These are phyloP conservation scores for Sebastes hubbsi DNA, from an alignment of 2,797 vertebrate genomes.

Conservation along the genomic window DNA sequence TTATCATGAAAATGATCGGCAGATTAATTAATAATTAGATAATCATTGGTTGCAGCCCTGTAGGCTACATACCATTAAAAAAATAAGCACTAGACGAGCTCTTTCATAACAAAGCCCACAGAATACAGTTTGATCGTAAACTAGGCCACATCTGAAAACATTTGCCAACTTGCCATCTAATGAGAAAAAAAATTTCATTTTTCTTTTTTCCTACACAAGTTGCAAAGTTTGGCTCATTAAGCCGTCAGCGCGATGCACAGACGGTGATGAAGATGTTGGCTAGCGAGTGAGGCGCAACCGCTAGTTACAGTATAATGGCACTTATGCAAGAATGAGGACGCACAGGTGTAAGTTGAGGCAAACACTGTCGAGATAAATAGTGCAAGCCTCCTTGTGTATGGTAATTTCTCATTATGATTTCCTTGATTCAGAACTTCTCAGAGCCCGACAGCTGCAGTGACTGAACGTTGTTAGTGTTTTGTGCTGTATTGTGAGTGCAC, in stretches of 20 bases:
- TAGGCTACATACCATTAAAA: neutral
- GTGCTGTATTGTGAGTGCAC: neutral
- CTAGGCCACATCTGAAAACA: constrained; percentile 47
- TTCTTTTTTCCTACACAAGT: constrained; percentile 24
- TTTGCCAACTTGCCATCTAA: constrained; percentile 31
- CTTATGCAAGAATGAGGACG: constrained; percentile 52
- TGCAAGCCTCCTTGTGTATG: constrained; percentile 53
- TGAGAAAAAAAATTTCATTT: constrained; percentile 29
- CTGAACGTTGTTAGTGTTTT: constrained; percentile 28
- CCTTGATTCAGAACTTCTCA: constrained; percentile 56
- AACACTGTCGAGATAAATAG: constrained; percentile 59
- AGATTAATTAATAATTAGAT: neutral
- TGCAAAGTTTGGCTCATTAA: constrained; percentile 64
- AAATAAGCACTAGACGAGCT: neutral
- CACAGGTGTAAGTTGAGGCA: constrained; percentile 69
- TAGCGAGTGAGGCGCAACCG: constrained; percentile 42
- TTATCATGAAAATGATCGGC: neutral
- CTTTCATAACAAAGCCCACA: constrained; percentile 3
- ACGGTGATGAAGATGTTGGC: constrained; percentile 53
- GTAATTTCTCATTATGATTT: constrained; percentile 68
- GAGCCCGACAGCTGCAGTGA: constrained; percentile 53
- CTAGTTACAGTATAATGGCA: constrained; percentile 59
- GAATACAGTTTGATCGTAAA: constrained; percentile 35
- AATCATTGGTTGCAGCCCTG: neutral
- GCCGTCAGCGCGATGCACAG: constrained; percentile 5